Evolutionary conservation across 1,140 invertebrate genomes (phyloP), one percentile per base, ranked within the genome.

Genomic region (Cotesia vestalis): DNA sequence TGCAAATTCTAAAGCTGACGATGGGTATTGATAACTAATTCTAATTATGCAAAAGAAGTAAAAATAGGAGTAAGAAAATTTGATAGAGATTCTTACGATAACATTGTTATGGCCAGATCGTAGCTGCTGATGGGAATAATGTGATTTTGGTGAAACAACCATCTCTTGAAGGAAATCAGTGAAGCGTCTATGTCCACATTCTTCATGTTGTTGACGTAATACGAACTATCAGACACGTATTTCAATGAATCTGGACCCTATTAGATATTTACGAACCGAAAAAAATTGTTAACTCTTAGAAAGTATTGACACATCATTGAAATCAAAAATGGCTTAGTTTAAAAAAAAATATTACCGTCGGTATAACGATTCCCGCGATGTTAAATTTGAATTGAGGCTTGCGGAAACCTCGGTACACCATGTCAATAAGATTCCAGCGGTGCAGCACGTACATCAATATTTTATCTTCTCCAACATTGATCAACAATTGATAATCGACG

Each of bases 291-390:
- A 27, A 27, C 27, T 27, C 3, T 27, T 27, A 27, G 3, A 27
- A 27, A 27, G 3, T 27, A 27, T 27, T 27, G 1, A 2, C 27
- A 27, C 3, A 27, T 27, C 27, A 27, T 27, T 3, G 3, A 1
- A 17, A 17, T 17, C 17, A 17, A 17, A 17, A 17, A 17, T 17
- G 17, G 17, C 17, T 17, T 17, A 17, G 17, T 17, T 17, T 17
- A 17, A 27, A 27, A 27, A 20, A 27, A 27, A 27, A 27, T 0
- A 6, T 46, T 59, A 59, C 57, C 57, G 9, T 59, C 4, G 57
- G 20, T 20, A 59, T 59, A 20, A 59, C 57, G 27, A 59, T 59
- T 59, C 57, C 57, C 6, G 57, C 57, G 27, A 59, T 59, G 9
- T 27, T 59, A 4, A 59, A 11, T 27, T 20, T 59, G 27, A 27